Evolutionary conservation across 92 coral and sea anemone species (phyloP).

Genomic region (Zoanthus gigantus): DNA sequence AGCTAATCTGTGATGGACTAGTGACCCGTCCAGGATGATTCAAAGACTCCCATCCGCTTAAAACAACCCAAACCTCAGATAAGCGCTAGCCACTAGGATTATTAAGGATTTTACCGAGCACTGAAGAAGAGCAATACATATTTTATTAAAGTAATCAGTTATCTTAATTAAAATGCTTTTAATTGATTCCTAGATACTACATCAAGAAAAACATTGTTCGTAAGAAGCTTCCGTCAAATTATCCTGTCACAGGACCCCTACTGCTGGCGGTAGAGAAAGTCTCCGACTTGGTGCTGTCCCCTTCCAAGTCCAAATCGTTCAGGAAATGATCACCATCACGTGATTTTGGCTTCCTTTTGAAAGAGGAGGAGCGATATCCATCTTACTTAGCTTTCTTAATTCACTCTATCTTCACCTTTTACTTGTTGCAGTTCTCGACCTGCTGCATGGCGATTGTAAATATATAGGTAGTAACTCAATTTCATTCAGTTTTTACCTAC

Average conservation of each 20-base stretch:
- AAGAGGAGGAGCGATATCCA: not conserved
- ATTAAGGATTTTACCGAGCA: too few relatives aligned
- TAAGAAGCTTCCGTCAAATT: conserved; percentile 73
- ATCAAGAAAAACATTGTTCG: conserved; percentile 72
- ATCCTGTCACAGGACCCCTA: conserved; percentile 87
- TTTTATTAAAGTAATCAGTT: too few relatives aligned
- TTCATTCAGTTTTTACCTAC: not conserved
- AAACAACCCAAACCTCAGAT: too few relatives aligned
- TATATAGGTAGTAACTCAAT: not conserved
- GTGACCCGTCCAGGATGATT: too few relatives aligned
- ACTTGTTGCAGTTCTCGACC: not conserved
- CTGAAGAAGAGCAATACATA: too few relatives aligned
- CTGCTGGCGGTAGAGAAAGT: conserved; percentile 80
- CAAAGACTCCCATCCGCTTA: too few relatives aligned
- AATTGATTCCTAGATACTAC: conserved; percentile 74
- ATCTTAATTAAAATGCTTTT: not conserved
- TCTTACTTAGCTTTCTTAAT: not conserved
- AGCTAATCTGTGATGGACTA: too few relatives aligned
- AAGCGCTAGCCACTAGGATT: too few relatives aligned
- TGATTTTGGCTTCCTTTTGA: not conserved
- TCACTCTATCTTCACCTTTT: not conserved
- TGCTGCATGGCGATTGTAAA: not conserved
- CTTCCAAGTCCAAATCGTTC: conserved; percentile 45
- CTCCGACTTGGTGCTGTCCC: conserved; percentile 58
- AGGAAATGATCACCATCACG: conserved; percentile 41